Percentiles rank a stretch among this genome's conserved stretches.
phyloP scores from a whole-genome alignment of 1,140 invertebrate genomes.

The Telenomus remus region DNA sequence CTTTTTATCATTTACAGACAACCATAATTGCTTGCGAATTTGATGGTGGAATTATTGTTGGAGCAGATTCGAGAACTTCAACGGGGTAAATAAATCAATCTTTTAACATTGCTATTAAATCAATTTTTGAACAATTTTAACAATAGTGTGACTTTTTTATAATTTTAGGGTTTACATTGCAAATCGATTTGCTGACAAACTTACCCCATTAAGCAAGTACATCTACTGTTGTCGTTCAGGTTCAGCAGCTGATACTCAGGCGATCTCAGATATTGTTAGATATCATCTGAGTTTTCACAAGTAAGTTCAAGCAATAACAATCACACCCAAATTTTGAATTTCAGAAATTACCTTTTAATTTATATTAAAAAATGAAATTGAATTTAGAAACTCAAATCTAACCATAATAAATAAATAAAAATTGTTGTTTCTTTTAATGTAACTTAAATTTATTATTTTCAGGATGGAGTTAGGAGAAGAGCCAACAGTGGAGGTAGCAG shows the following conservation, averaged over 20 bases:
- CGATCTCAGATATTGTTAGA: slow-evolving; percentile 94
- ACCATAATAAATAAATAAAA: too few relatives aligned
- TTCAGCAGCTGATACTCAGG: slow-evolving; percentile 97
- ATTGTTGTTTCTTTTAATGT: too few relatives aligned
- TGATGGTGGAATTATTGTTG: slow-evolving; percentile 95
- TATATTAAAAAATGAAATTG: too few relatives aligned
- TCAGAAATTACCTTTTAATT: background rate
- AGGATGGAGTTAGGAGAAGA: slow-evolving; percentile 91
- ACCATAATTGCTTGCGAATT: slow-evolving; percentile 98
- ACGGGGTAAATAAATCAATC: slow-evolving; percentile 81
- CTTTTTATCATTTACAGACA: slow-evolving; percentile 80
- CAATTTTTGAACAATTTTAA: too few relatives aligned
- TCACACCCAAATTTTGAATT: background rate
- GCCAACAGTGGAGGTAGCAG: slow-evolving; percentile 91
- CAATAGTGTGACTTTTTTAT: too few relatives aligned
- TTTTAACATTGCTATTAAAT: too few relatives aligned
- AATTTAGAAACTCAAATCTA: too few relatives aligned
- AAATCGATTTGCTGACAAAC: slow-evolving; percentile 96
- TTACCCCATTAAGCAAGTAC: slow-evolving; percentile 94
- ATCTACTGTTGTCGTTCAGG: slow-evolving; percentile 99
- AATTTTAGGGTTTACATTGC: slow-evolving; percentile 90
- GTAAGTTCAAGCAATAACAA: slow-evolving; percentile 74
- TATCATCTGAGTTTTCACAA: slow-evolving; percentile 92
- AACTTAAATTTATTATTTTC: too few relatives aligned
- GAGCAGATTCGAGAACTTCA: slow-evolving; percentile 97